A percentile compares a stretch with the other conserved stretches of the same genome.
Conservation (phyloP, 2,797 vertebrate species). For the Melopsittacus undulatus region DNA sequence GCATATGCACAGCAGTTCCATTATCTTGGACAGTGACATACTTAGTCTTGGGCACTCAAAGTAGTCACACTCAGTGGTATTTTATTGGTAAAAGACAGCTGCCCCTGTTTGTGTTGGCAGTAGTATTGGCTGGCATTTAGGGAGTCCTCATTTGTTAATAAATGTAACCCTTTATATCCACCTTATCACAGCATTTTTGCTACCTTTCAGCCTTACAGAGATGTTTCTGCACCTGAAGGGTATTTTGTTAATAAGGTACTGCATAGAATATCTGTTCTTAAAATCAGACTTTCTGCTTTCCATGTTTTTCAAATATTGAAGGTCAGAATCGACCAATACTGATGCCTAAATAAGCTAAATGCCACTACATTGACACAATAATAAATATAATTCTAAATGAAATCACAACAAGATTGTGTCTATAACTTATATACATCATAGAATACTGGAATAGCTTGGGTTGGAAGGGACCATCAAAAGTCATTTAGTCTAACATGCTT, state of each 20-base stretch:
- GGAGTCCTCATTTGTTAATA: background rate
- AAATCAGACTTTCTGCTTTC: background rate
- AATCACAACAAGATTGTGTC: background rate
- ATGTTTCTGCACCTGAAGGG: background rate
- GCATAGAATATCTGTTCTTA: background rate
- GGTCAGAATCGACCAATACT: background rate
- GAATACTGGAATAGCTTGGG: background rate
- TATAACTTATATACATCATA: background rate
- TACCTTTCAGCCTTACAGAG: background rate
- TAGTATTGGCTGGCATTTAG: background rate
- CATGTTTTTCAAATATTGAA: background rate
- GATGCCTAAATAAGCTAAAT: background rate
- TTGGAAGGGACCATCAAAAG: background rate
- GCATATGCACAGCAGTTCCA: background rate
- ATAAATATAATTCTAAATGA: background rate
- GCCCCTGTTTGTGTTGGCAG: background rate
- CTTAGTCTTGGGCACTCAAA: background rate
- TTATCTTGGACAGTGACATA: background rate
- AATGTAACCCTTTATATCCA: background rate
- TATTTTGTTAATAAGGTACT: background rate
- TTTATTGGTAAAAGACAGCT: background rate
- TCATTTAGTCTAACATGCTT: background rate
- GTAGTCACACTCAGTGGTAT: background rate
- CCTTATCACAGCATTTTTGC: background rate
- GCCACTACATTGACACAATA: background rate